phyloP scores from a whole-genome alignment of 2,113 vertebrate genomes.

The Pycnonotus jocosus region DNA sequence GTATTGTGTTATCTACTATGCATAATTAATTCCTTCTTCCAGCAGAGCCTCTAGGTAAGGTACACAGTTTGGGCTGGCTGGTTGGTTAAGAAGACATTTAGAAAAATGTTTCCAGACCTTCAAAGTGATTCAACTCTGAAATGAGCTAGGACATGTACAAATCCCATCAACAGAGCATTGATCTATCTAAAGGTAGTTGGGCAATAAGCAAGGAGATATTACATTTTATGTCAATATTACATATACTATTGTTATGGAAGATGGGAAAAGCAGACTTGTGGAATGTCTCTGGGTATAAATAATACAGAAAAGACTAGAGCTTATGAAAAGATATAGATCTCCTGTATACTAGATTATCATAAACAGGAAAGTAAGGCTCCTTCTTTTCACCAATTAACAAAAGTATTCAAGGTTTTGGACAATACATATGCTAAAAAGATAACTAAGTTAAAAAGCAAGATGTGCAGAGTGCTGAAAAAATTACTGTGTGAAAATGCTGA shows the following conservation, averaged over 20 bases:
- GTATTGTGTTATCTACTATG: neutral
- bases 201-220: neutral
- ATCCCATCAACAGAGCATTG: neutral
- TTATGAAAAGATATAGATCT: neutral
- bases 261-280: neutral
- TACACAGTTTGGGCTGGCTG: neutral
- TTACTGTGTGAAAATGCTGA: neutral
- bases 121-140: neutral
- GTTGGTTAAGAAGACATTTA: neutral
- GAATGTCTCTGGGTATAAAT: neutral
- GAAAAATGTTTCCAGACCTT: neutral
- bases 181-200: neutral
- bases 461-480: neutral
- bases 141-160: neutral
- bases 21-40: slow-evolving; percentile 2
- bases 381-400: neutral
- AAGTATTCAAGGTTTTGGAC: neutral
- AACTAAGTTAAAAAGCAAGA: neutral
- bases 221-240: neutral
- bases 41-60: neutral
- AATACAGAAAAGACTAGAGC: neutral
- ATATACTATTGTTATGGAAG: neutral
- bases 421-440: neutral
- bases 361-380: neutral
- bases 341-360: neutral